Conservation (phyloP, 2,888 invertebrate genomes). For the Gibbula magus region DNA sequence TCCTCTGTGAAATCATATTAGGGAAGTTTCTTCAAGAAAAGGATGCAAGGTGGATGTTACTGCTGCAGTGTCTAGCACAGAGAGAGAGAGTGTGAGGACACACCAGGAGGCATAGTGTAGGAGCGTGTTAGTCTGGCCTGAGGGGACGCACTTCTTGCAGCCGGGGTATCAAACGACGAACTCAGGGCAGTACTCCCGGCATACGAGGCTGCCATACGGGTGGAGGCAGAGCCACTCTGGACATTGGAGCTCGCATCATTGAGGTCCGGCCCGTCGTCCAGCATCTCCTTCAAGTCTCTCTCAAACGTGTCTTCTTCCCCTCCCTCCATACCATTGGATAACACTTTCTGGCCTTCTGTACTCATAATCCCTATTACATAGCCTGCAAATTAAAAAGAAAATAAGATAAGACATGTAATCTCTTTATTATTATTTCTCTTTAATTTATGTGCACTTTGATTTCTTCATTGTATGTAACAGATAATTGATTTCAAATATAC, state of each 20-base stretch:
- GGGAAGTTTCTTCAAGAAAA: too few species aligned
- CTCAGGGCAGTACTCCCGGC: slow-evolving; percentile 36
- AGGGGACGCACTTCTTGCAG: slow-evolving; percentile 51
- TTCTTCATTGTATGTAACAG: too few species aligned
- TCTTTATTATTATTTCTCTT: neutral
- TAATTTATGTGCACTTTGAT: too few species aligned
- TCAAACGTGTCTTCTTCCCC: slow-evolving; percentile 71
- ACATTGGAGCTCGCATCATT: slow-evolving; percentile 69
- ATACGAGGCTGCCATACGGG: slow-evolving; percentile 40
- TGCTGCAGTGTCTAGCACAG: neutral
- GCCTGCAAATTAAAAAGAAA: neutral
- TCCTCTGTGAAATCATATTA: too few species aligned
- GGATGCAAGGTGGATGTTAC: too few species aligned
- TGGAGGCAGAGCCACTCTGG: slow-evolving; percentile 55
- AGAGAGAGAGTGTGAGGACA: slow-evolving; percentile 39
- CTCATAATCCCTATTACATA: slow-evolving; percentile 7
- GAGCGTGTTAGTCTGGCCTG: slow-evolving; percentile 58
- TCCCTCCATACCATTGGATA: slow-evolving; percentile 28
- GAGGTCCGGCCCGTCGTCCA: slow-evolving; percentile 70
- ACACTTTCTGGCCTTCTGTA: slow-evolving; percentile 1
- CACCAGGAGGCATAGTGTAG: slow-evolving; percentile 64
- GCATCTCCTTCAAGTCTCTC: slow-evolving; percentile 70
- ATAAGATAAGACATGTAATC: neutral
- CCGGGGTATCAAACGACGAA: slow-evolving; percentile 32
- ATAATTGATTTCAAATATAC: too few species aligned